These are phyloP conservation scores for Trinorchestia longiramus DNA, from an alignment of 1,140 invertebrate genomes.

Conservation along the genomic window DNA sequence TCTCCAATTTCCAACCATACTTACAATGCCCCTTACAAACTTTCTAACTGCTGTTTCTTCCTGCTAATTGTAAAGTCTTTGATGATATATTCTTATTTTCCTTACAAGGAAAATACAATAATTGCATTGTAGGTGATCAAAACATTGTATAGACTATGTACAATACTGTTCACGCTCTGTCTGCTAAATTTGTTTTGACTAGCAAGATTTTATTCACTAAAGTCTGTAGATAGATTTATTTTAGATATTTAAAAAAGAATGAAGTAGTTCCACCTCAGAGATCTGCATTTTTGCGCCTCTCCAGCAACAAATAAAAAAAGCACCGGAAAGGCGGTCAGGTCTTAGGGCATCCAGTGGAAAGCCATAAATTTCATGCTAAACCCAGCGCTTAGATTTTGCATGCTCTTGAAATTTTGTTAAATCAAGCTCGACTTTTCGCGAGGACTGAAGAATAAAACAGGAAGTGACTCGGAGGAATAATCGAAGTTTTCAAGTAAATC, in stretches of 20 bases:
- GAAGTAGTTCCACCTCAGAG: background rate
- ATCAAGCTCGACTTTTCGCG: background rate
- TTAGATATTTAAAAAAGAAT: background rate
- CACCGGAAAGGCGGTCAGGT: background rate
- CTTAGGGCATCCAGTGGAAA: background rate
- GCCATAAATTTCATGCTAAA: background rate
- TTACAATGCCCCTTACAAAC: no score
- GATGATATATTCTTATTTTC: no score
- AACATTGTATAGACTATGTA: no score
- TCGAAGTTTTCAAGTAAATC: background rate
- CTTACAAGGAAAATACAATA: no score
- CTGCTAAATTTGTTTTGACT: no score
- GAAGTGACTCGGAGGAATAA: background rate
- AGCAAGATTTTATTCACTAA: no score
- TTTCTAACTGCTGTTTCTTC: no score
- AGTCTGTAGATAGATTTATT: no score
- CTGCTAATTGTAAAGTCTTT: no score
- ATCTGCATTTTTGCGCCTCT: background rate
- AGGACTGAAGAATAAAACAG: background rate
- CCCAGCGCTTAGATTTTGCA: background rate
- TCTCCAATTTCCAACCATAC: no score
- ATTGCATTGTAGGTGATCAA: no score
- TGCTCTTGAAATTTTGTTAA: background rate
- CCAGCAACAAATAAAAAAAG: background rate
- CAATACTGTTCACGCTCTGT: no score